Percentiles rank a stretch among this genome's conserved stretches.
These are phyloP conservation scores for Prorops nasuta DNA, from an alignment of 1,140 invertebrate genomes.

Conservation along the genomic window DNA sequence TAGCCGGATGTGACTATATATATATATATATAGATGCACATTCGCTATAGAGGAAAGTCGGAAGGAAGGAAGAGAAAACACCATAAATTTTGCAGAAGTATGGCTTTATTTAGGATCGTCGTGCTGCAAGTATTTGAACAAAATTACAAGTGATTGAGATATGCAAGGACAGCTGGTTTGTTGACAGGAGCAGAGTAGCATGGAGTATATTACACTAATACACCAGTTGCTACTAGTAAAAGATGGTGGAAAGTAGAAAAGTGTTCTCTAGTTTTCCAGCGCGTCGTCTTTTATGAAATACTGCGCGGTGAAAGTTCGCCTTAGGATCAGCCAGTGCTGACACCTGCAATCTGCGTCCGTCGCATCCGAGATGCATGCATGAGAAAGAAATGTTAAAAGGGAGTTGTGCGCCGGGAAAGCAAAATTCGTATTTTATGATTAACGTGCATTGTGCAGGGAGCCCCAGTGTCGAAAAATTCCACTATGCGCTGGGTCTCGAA, in stretches of 20 bases:
- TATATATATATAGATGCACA: background rate
- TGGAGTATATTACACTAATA: too few species aligned
- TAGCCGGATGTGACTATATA: background rate
- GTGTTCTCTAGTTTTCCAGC: too few species aligned
- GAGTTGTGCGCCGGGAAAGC: slow-evolving; percentile 7
- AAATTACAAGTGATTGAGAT: too few species aligned
- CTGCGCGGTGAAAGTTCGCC: slow-evolving; percentile 24
- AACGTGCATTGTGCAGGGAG: too few species aligned
- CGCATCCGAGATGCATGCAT: slow-evolving; percentile 24
- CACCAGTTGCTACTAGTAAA: too few species aligned
- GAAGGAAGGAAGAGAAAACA: slow-evolving; percentile 8
- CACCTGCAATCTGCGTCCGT: slow-evolving; percentile 34
- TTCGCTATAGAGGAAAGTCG: background rate
- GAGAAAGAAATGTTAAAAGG: too few species aligned
- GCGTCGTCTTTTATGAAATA: slow-evolving; percentile 36
- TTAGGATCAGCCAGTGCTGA: slow-evolving; percentile 26
- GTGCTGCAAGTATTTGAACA: slow-evolving; percentile 15
- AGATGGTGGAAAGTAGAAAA: too few species aligned
- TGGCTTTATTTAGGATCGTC: slow-evolving; percentile 11
- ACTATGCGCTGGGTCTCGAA: too few species aligned
- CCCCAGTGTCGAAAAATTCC: too few species aligned
- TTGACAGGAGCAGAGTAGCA: too few species aligned
- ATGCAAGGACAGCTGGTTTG: too few species aligned
- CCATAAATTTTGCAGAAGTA: slow-evolving; percentile 10
- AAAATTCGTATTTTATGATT: slow-evolving; percentile 26